phyloP scores from a whole-genome alignment of 64 coral and sea anemone species.

The Pachyseris speciosa region DNA sequence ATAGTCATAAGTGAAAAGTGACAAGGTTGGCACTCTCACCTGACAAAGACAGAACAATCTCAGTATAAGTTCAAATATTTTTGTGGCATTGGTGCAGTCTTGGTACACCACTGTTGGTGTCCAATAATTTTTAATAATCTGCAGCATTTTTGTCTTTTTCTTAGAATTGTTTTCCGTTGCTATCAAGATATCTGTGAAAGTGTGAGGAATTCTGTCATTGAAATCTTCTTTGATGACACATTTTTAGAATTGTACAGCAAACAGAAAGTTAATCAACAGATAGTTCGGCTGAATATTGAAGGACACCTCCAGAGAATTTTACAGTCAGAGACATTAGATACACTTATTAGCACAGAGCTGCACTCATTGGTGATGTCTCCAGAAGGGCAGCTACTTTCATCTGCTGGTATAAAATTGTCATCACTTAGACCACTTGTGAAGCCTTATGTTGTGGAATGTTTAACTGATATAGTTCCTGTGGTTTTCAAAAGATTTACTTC shows the following conservation, averaged over 20 bases:
- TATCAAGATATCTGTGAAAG: slow-evolving; percentile 73
- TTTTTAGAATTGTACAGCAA: slow-evolving; percentile 82
- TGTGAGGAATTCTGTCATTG: slow-evolving; percentile 64
- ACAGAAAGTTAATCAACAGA: slow-evolving; percentile 78
- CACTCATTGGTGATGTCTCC: slow-evolving; percentile 63
- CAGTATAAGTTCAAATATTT: no score
- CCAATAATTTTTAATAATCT: neutral
- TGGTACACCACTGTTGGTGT: no score
- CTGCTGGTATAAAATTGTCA: slow-evolving; percentile 55
- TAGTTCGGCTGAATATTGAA: slow-evolving; percentile 81
- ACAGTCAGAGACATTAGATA: slow-evolving; percentile 80
- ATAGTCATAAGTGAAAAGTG: no score
- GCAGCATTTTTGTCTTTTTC: neutral
- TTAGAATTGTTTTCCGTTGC: slow-evolving; percentile 58
- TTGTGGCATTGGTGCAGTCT: no score
- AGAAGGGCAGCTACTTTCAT: slow-evolving; percentile 76
- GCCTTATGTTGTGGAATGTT: slow-evolving; percentile 71
- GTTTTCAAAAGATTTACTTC: slow-evolving; percentile 63
- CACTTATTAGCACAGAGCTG: slow-evolving; percentile 78
- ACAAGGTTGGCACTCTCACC: no score
- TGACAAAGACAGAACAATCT: no score
- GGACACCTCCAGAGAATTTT: slow-evolving; percentile 73
- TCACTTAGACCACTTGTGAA: slow-evolving; percentile 62
- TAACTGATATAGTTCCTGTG: slow-evolving; percentile 72
- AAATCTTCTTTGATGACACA: slow-evolving; percentile 74